These are phyloP conservation scores for Pachypsylla venusta DNA, from an alignment of 1,140 invertebrate genomes.

Conservation along the genomic window DNA sequence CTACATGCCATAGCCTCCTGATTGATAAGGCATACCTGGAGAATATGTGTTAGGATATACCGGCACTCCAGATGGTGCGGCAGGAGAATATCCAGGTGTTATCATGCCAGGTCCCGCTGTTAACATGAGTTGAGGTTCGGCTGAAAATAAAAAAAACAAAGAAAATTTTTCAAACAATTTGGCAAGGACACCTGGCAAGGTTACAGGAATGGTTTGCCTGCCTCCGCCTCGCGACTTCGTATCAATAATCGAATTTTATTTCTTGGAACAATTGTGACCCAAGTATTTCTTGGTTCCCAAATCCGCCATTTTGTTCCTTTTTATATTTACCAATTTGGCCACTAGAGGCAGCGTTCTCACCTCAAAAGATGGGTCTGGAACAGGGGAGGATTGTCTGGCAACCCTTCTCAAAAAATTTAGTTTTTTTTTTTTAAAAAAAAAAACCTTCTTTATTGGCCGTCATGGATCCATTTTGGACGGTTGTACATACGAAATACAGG, in stretches of 20 bases:
- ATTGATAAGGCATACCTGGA: conserved; percentile 44
- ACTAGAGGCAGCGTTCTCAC: too few species aligned
- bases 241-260: not conserved
- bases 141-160: conserved; percentile 26
- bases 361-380: too few species aligned
- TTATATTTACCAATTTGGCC: too few species aligned
- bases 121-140: conserved; percentile 88
- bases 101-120: conserved; percentile 75
- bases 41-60: conserved; percentile 34
- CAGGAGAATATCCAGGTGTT: conserved; percentile 37
- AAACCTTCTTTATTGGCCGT: too few species aligned
- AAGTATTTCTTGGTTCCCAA: not conserved
- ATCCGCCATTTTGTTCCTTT: not conserved
- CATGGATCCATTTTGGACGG: too few species aligned
- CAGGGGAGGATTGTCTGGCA: too few species aligned
- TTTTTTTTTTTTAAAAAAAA: too few species aligned
- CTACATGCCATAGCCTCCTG: conserved; percentile 50
- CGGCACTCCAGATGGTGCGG: conserved; percentile 13
- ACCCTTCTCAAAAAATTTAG: too few species aligned
- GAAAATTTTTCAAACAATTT: not conserved
- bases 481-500: too few species aligned
- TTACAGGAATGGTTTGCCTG: too few species aligned
- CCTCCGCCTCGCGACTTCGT: too few species aligned
- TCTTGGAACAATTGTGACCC: not conserved
- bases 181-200: not conserved